Conservation (phyloP, 1,140 invertebrate species). For the Caenorhabditis inopinata region DNA sequence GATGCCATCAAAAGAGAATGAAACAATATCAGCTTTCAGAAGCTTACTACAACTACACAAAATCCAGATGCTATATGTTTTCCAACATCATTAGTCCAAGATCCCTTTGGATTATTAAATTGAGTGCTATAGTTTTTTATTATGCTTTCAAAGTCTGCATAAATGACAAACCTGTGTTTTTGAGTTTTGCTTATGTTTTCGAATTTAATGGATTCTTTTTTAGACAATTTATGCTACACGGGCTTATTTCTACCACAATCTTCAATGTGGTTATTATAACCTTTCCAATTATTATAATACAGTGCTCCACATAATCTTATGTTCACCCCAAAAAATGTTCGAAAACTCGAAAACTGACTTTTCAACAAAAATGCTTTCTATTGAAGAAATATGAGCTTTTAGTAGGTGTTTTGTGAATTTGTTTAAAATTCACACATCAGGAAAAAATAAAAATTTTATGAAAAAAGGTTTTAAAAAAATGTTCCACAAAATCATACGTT, state of each 20-base stretch:
- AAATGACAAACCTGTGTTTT: constrained; percentile 35
- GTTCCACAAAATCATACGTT: too few species aligned
- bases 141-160: constrained; percentile 36
- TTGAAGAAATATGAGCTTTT: too few species aligned
- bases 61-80: constrained; percentile 38
- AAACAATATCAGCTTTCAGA: constrained; percentile 31
- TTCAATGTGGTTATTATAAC: constrained; percentile 35
- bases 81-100: not conserved
- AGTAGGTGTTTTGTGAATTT: too few species aligned
- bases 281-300: too few species aligned
- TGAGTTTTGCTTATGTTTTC: constrained; percentile 45
- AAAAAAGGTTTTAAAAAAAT: too few species aligned
- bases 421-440: too few species aligned
- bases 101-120: constrained; percentile 15
- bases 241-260: constrained; percentile 47
- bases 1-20: too few species aligned
- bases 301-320: too few species aligned
- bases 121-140: not conserved
- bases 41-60: constrained; percentile 25
- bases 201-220: constrained; percentile 43
- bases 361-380: too few species aligned
- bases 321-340: too few species aligned
- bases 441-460: too few species aligned
- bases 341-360: too few species aligned
- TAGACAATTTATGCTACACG: constrained; percentile 38